These are phyloP conservation scores for Nomia melanderi DNA, from an alignment of 1,140 invertebrate species.

Conservation along the genomic window DNA sequence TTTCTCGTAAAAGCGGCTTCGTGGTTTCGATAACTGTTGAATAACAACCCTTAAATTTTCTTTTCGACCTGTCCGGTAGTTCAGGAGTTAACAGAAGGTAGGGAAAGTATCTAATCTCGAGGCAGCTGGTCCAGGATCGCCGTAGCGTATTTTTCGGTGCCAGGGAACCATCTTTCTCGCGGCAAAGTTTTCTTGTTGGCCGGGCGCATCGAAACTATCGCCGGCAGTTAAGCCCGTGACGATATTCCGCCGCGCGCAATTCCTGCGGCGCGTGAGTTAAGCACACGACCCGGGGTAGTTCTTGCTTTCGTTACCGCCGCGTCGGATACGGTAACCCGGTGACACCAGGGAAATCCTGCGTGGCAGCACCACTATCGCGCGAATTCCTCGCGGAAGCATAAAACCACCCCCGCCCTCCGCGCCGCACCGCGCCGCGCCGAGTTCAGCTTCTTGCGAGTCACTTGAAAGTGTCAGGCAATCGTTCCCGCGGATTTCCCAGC, in stretches of 20 bases:
- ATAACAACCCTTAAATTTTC: no score
- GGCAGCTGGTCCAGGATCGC: not conserved
- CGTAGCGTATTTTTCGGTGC: not conserved
- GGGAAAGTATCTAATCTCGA: not conserved
- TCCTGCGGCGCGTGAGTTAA: slow-evolving; percentile 46
- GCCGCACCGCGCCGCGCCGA: no score
- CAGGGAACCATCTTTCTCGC: slow-evolving; percentile 11
- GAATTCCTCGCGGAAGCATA: slow-evolving; percentile 53
- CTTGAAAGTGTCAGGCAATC: slow-evolving; percentile 38
- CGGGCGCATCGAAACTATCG: not conserved
- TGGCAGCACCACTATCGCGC: slow-evolving; percentile 37
- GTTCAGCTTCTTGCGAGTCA: slow-evolving; percentile 43
- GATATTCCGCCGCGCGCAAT: slow-evolving; percentile 42
- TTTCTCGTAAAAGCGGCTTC: no score
- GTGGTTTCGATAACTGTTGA: no score
- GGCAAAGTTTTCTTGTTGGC: slow-evolving; percentile 43
- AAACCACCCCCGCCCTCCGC: slow-evolving; percentile 44
- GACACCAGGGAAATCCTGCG: slow-evolving; percentile 55
- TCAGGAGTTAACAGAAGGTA: no score
- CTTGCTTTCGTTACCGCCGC: slow-evolving; percentile 52
- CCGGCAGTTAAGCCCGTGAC: slow-evolving; percentile 42
- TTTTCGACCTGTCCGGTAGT: not conserved
- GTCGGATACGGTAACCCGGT: slow-evolving; percentile 34
- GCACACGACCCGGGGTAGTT: slow-evolving; percentile 13
- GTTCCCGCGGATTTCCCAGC: not conserved